phyloP scores from a whole-genome alignment of 2,888 invertebrate species.

The Caenorhabditis japonica region DNA sequence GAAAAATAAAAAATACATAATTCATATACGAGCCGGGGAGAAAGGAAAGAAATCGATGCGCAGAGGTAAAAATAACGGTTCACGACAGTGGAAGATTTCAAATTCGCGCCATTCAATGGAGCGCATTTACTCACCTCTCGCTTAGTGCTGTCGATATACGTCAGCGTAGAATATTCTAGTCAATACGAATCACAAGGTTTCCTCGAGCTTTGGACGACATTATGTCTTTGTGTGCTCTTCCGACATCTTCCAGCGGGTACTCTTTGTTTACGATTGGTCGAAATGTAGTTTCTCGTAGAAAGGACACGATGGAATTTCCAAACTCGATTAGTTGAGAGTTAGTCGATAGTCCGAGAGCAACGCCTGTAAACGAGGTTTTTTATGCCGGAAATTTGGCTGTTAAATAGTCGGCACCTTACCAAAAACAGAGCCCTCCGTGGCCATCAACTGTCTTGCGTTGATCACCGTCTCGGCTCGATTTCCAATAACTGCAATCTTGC shows the following conservation, averaged over 20 bases:
- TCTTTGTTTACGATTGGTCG: conserved; percentile 52
- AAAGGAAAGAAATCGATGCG: too few species aligned
- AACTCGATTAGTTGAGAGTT: conserved; percentile 26
- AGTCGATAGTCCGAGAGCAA: conserved; percentile 47
- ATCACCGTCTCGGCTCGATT: conserved; percentile 78
- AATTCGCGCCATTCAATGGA: too few species aligned
- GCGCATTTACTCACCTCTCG: too few species aligned
- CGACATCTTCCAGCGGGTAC: conserved; percentile 50
- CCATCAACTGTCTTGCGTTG: conserved; percentile 78
- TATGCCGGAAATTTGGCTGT: too few species aligned
- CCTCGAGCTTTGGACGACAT: conserved; percentile 42
- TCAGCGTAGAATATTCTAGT: too few species aligned
- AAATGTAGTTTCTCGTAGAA: conserved; percentile 42
- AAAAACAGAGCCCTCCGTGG: conserved; percentile 78
- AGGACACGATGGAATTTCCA: conserved; percentile 27
- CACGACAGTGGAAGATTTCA: too few species aligned
- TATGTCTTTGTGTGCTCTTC: conserved; percentile 51
- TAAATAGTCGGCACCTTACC: too few species aligned
- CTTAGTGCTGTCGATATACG: too few species aligned
- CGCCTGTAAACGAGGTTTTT: conserved; percentile 36
- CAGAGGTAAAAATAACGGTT: too few species aligned
- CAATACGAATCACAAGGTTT: conserved; percentile 51
- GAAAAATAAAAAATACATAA: too few species aligned
- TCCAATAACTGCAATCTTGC: conserved; percentile 78
- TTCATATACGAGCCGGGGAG: too few species aligned